These are phyloP conservation scores for Alouatta palliata DNA, from an alignment of 2,113 vertebrate species.

Conservation along the genomic window DNA sequence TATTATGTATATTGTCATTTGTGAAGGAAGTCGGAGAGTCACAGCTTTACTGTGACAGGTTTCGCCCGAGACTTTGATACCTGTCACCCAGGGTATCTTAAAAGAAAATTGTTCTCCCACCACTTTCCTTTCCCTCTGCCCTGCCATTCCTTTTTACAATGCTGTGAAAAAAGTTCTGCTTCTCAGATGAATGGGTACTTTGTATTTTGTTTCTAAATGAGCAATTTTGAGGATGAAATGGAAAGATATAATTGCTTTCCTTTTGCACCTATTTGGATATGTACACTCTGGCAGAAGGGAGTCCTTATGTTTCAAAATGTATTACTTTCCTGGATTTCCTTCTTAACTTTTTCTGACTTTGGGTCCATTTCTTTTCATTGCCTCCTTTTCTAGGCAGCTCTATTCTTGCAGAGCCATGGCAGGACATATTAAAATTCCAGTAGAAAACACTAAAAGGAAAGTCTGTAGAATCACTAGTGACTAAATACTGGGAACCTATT, in stretches of 20 bases:
- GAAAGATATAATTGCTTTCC: neutral
- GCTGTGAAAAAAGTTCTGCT: constrained; percentile 61
- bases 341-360: constrained; percentile 35
- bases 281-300: neutral
- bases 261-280: neutral
- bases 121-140: neutral
- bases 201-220: neutral
- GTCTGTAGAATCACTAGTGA: constrained; percentile 72
- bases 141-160: constrained; percentile 52
- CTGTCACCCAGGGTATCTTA: neutral
- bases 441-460: constrained; percentile 73
- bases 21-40: constrained; percentile 39
- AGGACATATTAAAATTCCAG: constrained; percentile 79
- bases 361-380: constrained; percentile 60
- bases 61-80: neutral
- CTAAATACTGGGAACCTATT: constrained; percentile 78
- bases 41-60: neutral
- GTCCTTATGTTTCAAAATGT: constrained; percentile 21
- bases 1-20: neutral
- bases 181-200: neutral
- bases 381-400: constrained; percentile 55
- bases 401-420: constrained; percentile 60
- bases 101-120: neutral
- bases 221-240: neutral
- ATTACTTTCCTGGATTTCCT: constrained; percentile 7